These are phyloP conservation scores for Hippopotamyrus pictus DNA, from an alignment of 2,797 vertebrate species.

Conservation along the genomic window DNA sequence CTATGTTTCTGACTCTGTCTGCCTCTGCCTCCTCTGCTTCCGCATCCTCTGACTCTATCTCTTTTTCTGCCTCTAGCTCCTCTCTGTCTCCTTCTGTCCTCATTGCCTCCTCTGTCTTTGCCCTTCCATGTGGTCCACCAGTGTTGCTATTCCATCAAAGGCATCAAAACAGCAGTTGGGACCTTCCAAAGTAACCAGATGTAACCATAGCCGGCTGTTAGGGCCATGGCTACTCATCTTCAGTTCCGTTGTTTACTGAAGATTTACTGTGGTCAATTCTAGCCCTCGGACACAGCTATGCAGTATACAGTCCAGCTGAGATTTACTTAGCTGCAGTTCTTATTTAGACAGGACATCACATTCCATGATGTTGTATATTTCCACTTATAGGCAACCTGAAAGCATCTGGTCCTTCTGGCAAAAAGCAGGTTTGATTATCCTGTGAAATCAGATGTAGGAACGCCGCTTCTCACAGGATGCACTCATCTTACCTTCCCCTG, in stretches of 20 bases:
- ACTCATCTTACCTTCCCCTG: background rate
- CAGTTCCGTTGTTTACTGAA: background rate
- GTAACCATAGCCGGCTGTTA: background rate
- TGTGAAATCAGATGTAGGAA: background rate
- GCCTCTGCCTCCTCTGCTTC: background rate
- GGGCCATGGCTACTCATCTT: background rate
- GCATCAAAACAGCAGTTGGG: background rate
- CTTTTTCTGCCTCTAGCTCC: slow-evolving; percentile 6
- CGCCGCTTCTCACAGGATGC: background rate
- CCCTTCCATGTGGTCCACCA: background rate
- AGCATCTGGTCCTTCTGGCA: background rate
- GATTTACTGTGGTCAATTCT: background rate
- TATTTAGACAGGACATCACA: background rate
- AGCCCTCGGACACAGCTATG: background rate
- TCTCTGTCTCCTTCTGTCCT: background rate
- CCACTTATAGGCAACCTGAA: background rate
- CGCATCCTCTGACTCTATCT: background rate
- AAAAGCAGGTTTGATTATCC: background rate
- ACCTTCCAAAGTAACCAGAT: background rate
- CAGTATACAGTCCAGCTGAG: background rate
- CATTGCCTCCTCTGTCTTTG: background rate
- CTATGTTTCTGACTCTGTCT: background rate
- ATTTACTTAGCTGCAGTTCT: background rate
- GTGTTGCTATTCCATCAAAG: background rate
- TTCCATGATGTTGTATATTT: background rate